Conservation (phyloP, 2,113 vertebrate genomes). For the Brienomyrus brachyistius region DNA sequence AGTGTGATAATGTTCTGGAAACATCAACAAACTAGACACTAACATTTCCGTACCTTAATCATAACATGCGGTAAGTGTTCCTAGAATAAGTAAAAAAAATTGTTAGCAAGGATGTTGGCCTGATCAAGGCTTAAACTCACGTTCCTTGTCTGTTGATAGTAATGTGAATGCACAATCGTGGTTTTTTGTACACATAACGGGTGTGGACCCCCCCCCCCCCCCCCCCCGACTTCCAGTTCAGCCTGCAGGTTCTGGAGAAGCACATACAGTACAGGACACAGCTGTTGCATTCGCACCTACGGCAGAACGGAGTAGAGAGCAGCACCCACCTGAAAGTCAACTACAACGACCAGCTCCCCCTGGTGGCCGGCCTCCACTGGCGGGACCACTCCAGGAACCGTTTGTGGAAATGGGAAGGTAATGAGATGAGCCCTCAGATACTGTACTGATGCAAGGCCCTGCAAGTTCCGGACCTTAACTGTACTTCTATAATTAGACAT, state of each 20-base stretch:
- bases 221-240: slow-evolving; percentile 53
- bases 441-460: not conserved
- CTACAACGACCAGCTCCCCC: slow-evolving; percentile 58
- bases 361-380: slow-evolving; percentile 68
- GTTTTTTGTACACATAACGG: not conserved
- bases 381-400: slow-evolving; percentile 52
- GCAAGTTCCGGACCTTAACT: not conserved
- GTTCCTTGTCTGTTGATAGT: not conserved
- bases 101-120: not conserved
- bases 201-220: not conserved
- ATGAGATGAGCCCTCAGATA: not conserved
- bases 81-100: not conserved
- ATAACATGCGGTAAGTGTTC: not conserved
- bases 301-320: slow-evolving; percentile 55
- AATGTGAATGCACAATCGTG: not conserved
- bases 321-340: slow-evolving; percentile 71
- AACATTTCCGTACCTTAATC: not conserved
- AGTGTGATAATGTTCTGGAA: not conserved
- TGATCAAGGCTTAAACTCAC: not conserved
- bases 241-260: slow-evolving; percentile 64
- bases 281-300: slow-evolving; percentile 59
- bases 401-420: slow-evolving; percentile 73
- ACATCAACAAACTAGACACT: not conserved
- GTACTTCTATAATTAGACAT: not conserved
- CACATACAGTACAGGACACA: slow-evolving; percentile 66